Evolutionary conservation across 2,888 invertebrate species (phyloP), one percentile per base, ranked within the genome.

Genomic region (Bimastos eiseni): DNA sequence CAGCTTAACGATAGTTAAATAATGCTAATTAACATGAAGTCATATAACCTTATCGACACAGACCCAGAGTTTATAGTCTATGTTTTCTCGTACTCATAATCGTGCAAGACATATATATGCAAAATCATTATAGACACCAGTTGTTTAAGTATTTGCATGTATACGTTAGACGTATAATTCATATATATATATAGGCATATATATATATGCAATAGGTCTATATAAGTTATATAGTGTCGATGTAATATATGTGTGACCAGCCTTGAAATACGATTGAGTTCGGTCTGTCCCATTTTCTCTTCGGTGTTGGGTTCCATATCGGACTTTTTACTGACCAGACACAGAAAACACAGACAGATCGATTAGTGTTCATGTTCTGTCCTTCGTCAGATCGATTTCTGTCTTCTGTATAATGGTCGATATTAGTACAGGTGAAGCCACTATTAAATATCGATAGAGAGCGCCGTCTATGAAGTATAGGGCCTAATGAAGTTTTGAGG

Each of bases 201-300:
- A 19, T 21, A 21, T 49, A 21, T 19, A 24, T 49, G 21, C 4
- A 24, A 21, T 17, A 44, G 44, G 17, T 2, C 19, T 44, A 49
- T 41, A 41, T 41, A 15, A 41, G 15, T 41, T 41, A 41, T 15
- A 11, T 11, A 41, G 15, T 15, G 41, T 41, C n/a, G n/a, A 41
- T 41, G 15, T 41, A n/a, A n/a, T 41, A 41, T 49, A 24, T 49
- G 21, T 21, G 24, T 21, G 49, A 30, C n/a, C 8, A 34, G 11
- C 86, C 86, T 86, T 37, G 34, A 86, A 86, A 86, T 19, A 86
- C 86, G 86, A 86, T 86, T 3, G 86, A 86, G 86, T 30, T 86
- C 86, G 86, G 86, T 86, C 86, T 34, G 36, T 34, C 86, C 36
- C 86, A 37, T 33, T 34, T 86, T 15, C 86, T 86, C 86, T 86